phyloP scores from a whole-genome alignment of 2,797 vertebrate species.

The Dicrostonyx torquatus region DNA sequence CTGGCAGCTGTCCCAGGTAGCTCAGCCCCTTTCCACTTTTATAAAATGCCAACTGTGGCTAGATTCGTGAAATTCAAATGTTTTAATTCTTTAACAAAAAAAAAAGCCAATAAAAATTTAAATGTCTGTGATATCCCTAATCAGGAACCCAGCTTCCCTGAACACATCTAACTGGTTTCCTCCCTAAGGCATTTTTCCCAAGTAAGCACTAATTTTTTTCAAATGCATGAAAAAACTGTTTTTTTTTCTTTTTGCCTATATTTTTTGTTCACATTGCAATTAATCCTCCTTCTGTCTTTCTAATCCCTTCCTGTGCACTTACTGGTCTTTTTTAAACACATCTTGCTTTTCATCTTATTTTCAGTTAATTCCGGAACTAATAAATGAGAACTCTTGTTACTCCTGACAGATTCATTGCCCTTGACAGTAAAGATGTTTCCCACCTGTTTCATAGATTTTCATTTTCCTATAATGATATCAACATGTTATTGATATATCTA shows the following conservation, averaged over 20 bases:
- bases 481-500: neutral
- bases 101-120: neutral
- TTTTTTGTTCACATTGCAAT: neutral
- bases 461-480: neutral
- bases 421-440: neutral
- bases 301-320: neutral
- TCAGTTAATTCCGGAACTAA: constrained; percentile 21
- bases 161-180: neutral
- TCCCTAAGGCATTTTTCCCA: neutral
- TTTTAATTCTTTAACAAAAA: neutral
- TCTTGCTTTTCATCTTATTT: neutral
- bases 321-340: neutral
- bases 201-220: neutral
- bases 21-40: neutral
- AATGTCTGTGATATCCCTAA: neutral
- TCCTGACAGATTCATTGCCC: neutral
- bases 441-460: neutral
- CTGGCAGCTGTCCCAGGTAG: neutral
- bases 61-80: neutral
- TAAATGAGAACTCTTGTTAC: neutral
- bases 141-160: neutral
- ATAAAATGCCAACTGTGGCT: neutral
- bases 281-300: neutral
- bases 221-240: neutral
- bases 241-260: neutral